phyloP scores from a whole-genome alignment of 2,113 vertebrate species.

The Chlamydotis undulata region DNA sequence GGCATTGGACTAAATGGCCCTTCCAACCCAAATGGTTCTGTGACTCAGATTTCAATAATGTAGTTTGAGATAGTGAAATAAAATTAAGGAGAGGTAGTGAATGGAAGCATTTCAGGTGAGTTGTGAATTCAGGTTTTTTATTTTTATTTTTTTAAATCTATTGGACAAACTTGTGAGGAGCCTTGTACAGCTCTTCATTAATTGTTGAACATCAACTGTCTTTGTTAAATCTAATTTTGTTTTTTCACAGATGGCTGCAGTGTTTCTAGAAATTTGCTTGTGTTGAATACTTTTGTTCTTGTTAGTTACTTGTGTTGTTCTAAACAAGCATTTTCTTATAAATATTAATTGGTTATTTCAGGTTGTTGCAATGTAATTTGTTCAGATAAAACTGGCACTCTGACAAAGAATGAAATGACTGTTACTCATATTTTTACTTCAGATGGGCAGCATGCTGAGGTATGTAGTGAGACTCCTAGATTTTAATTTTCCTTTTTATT shows the following conservation, averaged over 20 bases:
- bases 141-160: not conserved
- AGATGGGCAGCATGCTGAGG: slow-evolving; percentile 93
- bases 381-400: slow-evolving; percentile 96
- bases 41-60: not conserved
- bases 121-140: not conserved
- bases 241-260: not conserved
- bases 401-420: slow-evolving; percentile 99
- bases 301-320: not conserved
- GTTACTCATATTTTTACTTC: slow-evolving; percentile 94
- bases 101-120: not conserved
- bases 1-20: too few species aligned
- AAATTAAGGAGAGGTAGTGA: not conserved
- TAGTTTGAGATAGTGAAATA: not conserved
- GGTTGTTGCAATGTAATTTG: slow-evolving; percentile 99
- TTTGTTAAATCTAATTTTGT: not conserved
- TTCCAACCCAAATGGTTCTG: too few species aligned
- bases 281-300: not conserved
- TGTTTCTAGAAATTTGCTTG: not conserved
- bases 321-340: not conserved
- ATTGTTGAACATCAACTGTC: not conserved
- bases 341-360: slow-evolving; percentile 56
- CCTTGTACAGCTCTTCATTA: not conserved
- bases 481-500: not conserved
- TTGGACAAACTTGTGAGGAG: not conserved
- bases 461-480: slow-evolving; percentile 43